Evolutionary conservation across 1,140 invertebrate species (phyloP), one percentile per base, ranked within the genome.

Genomic region (Leptinotarsa texana): DNA sequence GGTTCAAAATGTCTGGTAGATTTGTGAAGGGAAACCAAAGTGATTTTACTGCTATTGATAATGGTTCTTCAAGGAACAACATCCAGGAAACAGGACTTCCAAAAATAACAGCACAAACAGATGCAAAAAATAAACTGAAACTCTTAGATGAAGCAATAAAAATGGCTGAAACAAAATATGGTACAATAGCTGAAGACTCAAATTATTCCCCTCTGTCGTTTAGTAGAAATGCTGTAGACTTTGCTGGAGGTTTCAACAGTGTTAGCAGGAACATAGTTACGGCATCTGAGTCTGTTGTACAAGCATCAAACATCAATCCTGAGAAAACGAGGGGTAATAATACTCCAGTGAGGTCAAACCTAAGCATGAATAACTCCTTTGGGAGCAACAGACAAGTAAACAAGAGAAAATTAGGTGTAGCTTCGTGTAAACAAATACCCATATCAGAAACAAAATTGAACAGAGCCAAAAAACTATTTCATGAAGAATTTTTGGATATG

Each of bases 271-370:
- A 75, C 68, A 48, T 1, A 68, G 57, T 80, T 63, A 73, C 63
- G 63, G 13, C 78, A 69, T 76, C 79, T 51, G 18, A 75, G 8
- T 62, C 74, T n/a, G 47, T 13, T 78, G 18, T 69, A 61, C 69
- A 48, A 18, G 83, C 79, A 79, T 81, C 81, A 4, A 81, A 78
- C 69, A 74, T 72, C 62, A 22, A 82, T 17, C 82, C 84, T 72
- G 63, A 80, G 68, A 81, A 85, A 68, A 74, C 67, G 18, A 72
- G 33, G n/a, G 27, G 0, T 42, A 15, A 48, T 51, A 42, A 42
- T 42, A 42, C 33, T 42, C 33, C 33, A 0, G 33, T 42, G 0
- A 42, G 33, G 33, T 42, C 33, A 42, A 42, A 42, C 33, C 33
- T 42, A 3, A 42, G 8, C 33, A 8, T 33, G 8, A 33, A 33